Evolutionary conservation across 2,888 invertebrate species (phyloP), one percentile per base, ranked within the genome.

Genomic region (Luperina nickerlii): DNA sequence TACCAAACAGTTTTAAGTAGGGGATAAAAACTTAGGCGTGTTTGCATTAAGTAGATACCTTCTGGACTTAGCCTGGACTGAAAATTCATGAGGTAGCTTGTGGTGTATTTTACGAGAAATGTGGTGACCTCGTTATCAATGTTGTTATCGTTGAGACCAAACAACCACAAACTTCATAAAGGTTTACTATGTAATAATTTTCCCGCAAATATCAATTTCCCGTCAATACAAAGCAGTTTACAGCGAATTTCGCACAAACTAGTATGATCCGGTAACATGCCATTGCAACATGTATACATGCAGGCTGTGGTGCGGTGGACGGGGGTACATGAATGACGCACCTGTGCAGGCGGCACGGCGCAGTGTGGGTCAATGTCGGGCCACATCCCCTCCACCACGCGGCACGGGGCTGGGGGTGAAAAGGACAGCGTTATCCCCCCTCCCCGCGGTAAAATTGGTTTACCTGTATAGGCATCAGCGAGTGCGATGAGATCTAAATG

Each of bases 281-380:
- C 78, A 87, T 89, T 90, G 88, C 88, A 88, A 79, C 79, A 82
- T 87, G 79, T 90, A 89, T 42, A 42, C 9, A 42, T 89, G 87
- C 83, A 81, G 81, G 81, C 75, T 75, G 74, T 60, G 38, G 79
- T 67, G 32, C 65, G 74, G 78, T 0, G 45, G n/a, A 84, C 82
- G 74, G 82, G 82, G 90, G 90, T 84, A 89, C 89, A 92, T 93
- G 94, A 93, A 94, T 94, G 95, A 94, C 94, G 94, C 93, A 94
- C 92, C 93, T 93, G 92, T 92, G 91, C 92, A 87, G 86, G 80
- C 87, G 76, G 80, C 81, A 83, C 89, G 80, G 90, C 93, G 91
- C 92, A 92, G 88, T 90, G 88, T 92, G 91, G 95, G 95, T 95
- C 95, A 95, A 95, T 95, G 95, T 94, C 94, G 93, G 93, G 94